Evolutionary conservation across 2,113 vertebrate species (phyloP).

Genomic region (Siniperca chuatsi): DNA sequence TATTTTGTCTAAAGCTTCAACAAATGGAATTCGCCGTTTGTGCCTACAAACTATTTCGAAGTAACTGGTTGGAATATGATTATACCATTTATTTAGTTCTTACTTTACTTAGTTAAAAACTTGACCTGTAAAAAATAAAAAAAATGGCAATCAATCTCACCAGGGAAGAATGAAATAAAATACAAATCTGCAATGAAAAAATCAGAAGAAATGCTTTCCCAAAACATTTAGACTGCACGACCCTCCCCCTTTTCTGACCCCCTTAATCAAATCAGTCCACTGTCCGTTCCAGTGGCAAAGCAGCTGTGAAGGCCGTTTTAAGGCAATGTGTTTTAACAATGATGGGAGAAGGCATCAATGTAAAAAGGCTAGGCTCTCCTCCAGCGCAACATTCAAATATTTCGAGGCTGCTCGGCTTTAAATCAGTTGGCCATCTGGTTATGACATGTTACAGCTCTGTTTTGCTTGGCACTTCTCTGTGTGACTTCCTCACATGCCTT

Average conservation of each 20-base stretch:
- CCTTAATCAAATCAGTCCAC: background rate
- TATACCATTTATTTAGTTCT: background rate
- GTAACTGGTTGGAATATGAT: background rate
- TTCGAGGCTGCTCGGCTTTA: background rate
- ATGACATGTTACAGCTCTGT: conserved; percentile 16
- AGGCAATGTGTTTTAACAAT: background rate
- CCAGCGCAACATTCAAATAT: background rate
- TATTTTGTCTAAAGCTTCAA: background rate
- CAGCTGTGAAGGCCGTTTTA: background rate
- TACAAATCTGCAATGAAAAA: background rate
- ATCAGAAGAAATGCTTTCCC: background rate
- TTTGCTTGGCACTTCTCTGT: conserved; percentile 33
- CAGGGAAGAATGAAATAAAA: background rate
- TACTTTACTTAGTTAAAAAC: background rate
- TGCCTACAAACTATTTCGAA: background rate
- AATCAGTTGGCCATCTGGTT: background rate
- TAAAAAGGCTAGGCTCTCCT: background rate
- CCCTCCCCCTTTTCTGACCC: background rate
- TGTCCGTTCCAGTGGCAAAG: background rate
- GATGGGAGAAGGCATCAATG: background rate
- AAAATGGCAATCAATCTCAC: background rate
- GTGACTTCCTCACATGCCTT: conserved; percentile 7
- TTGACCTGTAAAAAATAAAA: background rate
- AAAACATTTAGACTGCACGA: background rate
- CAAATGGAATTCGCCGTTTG: background rate